A percentile compares a stretch with the other conserved stretches of the same genome.
phyloP scores from a whole-genome alignment of 2,888 invertebrate species.

The Scaptomyza polygonia region DNA sequence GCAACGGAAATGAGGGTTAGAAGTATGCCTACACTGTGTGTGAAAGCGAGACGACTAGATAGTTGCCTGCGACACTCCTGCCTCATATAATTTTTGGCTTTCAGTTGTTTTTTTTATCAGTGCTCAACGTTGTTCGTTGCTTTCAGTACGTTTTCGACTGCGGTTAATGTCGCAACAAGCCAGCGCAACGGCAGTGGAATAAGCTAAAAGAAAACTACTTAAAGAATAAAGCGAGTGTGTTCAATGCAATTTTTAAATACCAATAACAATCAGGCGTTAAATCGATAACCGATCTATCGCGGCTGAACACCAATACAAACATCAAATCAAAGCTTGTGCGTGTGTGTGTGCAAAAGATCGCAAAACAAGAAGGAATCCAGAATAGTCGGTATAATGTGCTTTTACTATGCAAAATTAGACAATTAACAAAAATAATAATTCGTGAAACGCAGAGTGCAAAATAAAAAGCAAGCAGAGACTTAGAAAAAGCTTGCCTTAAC shows the following conservation, averaged over 20 bases:
- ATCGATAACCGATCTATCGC: constrained; percentile 31
- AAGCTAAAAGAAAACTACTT: constrained; percentile 7
- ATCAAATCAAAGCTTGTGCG: constrained; percentile 9
- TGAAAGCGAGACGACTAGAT: constrained; percentile 50
- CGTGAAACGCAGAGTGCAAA: constrained; percentile 2
- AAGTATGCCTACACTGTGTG: constrained; percentile 23
- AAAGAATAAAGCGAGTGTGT: constrained; percentile 31
- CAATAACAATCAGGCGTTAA: constrained; percentile 13
- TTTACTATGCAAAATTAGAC: constrained; percentile 20
- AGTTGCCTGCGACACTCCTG: constrained; percentile 17
- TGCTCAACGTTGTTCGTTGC: constrained; percentile 48
- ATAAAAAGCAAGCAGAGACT: constrained; percentile 7
- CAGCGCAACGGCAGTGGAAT: constrained; percentile 61
- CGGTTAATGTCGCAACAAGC: constrained; percentile 66
- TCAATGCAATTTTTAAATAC: constrained; percentile 15
- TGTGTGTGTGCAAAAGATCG: constrained; percentile 12
- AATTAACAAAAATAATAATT: neutral
- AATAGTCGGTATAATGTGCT: constrained; percentile 61
- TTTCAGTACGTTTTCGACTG: constrained; percentile 70
- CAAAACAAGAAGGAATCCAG: constrained; percentile 17
- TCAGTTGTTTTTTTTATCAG: constrained; percentile 60
- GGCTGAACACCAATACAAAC: constrained; percentile 14
- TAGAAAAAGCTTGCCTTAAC: constrained; percentile 23
- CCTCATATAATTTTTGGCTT: neutral
- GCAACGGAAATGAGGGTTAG: constrained; percentile 75